A percentile compares a stretch with the other conserved stretches of the same genome.
phyloP scores from a whole-genome alignment of 2,797 vertebrate genomes.

The Hoplostethus mediterraneus region DNA sequence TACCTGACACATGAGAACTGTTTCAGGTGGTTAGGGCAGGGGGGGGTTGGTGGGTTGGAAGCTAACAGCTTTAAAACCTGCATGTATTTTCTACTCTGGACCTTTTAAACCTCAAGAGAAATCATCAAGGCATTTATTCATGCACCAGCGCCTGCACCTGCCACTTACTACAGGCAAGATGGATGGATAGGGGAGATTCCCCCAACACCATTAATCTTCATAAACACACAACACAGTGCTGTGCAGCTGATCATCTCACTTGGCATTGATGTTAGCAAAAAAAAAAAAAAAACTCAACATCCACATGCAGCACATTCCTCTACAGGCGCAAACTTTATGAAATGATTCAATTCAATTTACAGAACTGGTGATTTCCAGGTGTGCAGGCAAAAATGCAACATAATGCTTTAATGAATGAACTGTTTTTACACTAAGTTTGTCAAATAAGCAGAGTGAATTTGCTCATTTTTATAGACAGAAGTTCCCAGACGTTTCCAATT shows the following conservation, averaged over 20 bases:
- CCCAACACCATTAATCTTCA: constrained; percentile 73
- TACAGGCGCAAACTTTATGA: background rate
- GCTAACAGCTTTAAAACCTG: background rate
- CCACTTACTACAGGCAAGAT: constrained; percentile 70
- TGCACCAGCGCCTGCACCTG: constrained; percentile 78
- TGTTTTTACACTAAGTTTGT: background rate
- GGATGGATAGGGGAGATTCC: constrained; percentile 71
- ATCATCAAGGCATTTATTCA: constrained; percentile 78
- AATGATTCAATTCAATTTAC: background rate
- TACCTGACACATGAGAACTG: constrained; percentile 27
- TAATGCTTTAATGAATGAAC: background rate
- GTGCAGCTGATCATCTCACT: constrained; percentile 51
- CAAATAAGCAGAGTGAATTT: background rate
- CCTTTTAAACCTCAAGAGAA: constrained; percentile 67
- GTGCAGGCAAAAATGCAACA: background rate
- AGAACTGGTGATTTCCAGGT: background rate
- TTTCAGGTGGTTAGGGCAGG: constrained; percentile 39
- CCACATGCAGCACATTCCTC: constrained; percentile 12
- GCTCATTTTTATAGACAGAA: no score
- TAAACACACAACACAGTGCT: constrained; percentile 54
- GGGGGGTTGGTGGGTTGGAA: background rate
- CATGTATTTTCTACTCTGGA: constrained; percentile 25
- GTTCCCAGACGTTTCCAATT: background rate
- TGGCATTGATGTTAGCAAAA: constrained; percentile 23
- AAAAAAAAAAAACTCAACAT: constrained; percentile 7